Conservation (phyloP, 2,113 vertebrate species). For the Equus quagga region DNA sequence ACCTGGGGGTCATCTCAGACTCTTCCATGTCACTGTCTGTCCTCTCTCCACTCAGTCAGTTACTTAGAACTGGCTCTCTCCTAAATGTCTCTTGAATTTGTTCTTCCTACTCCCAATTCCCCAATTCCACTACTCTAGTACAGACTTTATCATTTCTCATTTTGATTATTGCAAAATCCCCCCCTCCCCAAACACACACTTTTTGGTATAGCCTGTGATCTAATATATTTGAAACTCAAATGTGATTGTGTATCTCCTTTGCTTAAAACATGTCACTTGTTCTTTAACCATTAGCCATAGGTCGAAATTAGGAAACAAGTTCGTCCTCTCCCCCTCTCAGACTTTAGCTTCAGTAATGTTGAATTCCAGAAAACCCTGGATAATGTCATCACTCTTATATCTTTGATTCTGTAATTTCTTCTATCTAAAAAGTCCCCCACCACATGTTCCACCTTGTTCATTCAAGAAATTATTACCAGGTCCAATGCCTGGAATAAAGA, state of each 20-base stretch:
- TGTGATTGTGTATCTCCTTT: neutral
- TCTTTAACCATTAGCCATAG: neutral
- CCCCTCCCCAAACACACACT: neutral
- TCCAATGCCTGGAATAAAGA: neutral
- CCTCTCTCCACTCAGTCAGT: neutral
- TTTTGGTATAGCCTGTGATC: neutral
- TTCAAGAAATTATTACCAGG: constrained; percentile 35
- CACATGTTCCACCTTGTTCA: neutral
- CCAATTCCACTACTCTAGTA: neutral
- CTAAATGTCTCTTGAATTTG: neutral
- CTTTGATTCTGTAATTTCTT: constrained; percentile 9
- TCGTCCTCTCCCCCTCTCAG: neutral
- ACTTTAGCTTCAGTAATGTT: neutral
- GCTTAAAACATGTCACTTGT: neutral
- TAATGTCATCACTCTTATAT: neutral
- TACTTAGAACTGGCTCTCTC: neutral
- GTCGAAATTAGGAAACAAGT: neutral
- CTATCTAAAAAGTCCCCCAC: neutral
- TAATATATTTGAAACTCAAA: neutral
- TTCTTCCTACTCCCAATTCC: neutral
- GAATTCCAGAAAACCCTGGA: neutral
- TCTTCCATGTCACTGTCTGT: neutral
- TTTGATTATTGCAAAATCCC: neutral
- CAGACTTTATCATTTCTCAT: constrained; percentile 7
- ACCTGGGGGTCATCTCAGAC: neutral